These are phyloP conservation scores for Chalcosyrphus nemorum DNA, from an alignment of 2,888 invertebrate genomes.

Conservation along the genomic window DNA sequence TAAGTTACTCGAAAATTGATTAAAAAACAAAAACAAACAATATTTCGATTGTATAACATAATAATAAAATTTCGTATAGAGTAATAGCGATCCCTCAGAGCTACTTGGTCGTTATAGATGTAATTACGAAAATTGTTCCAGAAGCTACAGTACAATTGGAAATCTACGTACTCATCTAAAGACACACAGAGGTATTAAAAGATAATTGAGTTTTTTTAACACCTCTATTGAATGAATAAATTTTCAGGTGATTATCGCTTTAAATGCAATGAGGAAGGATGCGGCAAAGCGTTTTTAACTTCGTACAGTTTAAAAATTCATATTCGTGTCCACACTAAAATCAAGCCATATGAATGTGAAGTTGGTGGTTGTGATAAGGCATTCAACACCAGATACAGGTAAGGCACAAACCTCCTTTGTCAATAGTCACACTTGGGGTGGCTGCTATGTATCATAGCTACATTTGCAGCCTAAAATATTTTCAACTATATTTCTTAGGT, in stretches of 20 bases:
- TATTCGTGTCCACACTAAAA: conserved; percentile 95
- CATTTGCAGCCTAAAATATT: no score
- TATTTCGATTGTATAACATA: background rate
- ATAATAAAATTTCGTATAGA: conserved; percentile 74
- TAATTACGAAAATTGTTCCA: conserved; percentile 92
- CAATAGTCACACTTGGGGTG: no score
- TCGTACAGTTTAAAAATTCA: conserved; percentile 98
- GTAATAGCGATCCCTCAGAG: conserved; percentile 76
- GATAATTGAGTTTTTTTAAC: background rate
- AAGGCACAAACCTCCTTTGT: conserved; percentile 59
- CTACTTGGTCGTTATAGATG: conserved; percentile 89
- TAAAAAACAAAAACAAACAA: background rate
- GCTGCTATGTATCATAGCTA: no score
- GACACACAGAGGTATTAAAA: conserved; percentile 92
- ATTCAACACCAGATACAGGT: conserved; percentile 96
- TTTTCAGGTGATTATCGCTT: conserved; percentile 94
- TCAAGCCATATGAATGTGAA: conserved; percentile 94
- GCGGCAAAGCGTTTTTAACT: conserved; percentile 96
- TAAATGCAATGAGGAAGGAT: conserved; percentile 92
- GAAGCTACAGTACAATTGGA: conserved; percentile 96
- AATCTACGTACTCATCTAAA: conserved; percentile 97
- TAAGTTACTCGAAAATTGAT: background rate
- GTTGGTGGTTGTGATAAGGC: conserved; percentile 93
- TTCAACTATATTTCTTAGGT: no score
- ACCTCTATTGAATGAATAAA: background rate